Conservation (phyloP, 1,140 invertebrate genomes). For the Zaprionus africanus region DNA sequence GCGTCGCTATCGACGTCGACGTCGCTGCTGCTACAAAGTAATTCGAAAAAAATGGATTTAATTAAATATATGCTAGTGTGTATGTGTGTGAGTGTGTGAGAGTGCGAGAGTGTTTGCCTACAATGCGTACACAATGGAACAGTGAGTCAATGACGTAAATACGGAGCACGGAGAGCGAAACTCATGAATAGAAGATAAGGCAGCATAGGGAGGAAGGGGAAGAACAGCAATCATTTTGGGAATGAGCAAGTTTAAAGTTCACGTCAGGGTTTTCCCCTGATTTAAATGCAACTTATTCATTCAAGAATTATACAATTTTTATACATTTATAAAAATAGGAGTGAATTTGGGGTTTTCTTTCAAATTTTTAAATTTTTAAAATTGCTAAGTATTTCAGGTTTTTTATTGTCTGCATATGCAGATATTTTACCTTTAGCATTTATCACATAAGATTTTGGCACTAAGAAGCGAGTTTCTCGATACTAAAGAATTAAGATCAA, state of each 20-base stretch:
- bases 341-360: no score
- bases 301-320: background rate
- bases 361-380: no score
- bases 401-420: no score
- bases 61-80: slow-evolving; percentile 66
- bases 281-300: background rate
- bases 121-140: slow-evolving; percentile 43
- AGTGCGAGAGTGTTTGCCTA: slow-evolving; percentile 34
- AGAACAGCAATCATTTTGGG: background rate
- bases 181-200: background rate
- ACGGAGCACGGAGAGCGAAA: background rate
- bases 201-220: background rate
- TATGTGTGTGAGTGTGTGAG: background rate
- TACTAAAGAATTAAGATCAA: no score
- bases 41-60: slow-evolving; percentile 60
- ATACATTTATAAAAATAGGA: no score
- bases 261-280: background rate
- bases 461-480: no score
- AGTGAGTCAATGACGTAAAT: slow-evolving; percentile 36
- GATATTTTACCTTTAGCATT: no score
- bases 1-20: background rate
- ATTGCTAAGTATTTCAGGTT: no score
- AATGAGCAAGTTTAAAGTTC: background rate
- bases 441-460: no score
- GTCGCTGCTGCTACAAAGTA: slow-evolving; percentile 27